Evolutionary conservation across 1,140 invertebrate genomes (phyloP), one percentile per base, ranked within the genome.

Genomic region (Teleogryllus occipitalis): DNA sequence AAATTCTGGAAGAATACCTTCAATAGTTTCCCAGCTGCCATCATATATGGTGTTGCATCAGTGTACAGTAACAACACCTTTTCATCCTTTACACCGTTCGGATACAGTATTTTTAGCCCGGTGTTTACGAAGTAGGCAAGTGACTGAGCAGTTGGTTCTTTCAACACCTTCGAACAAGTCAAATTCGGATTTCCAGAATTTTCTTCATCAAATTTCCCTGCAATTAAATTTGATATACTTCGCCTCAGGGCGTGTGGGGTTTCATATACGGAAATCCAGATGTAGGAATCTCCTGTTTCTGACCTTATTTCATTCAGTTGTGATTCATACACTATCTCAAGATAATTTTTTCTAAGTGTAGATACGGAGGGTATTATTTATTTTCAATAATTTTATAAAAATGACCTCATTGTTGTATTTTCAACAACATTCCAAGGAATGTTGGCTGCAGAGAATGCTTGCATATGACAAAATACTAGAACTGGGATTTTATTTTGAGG

Each of bases 271-370:
- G n/a, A 22, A 22, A 75, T 75, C 1, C 74, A 75, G n/a, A 75
- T 75, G 27, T 39, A 5, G 1, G 21, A 75, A 75, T 75, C 74
- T 75, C 74, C 74, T 75, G 7, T 75, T 75, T 75, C 74, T n/a
- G 74, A n/a, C 74, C 74, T 10, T 74, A 74, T 74, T 74, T 74
- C 74, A 54, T 54, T 54, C 49, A 54, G 49, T 15, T 65, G 10
- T 65, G 54, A 7, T 65, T 65, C 54, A 75, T 75, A 75, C 14
- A 14, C 74, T 7, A 75, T 18, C 27, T 75, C 74, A 75, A 75
- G n/a, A 21, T 75, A 75, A 22, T 18, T 75, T 74, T 75, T 75
- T 39, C 74, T 14, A 39, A 75, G 74, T 1, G 27, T 75, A 0
- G 27, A 14, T 39, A 2, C 14, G 27, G 4, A 7, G 0, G 74